Percentiles rank a stretch among this genome's conserved stretches.
These are phyloP conservation scores for Macrophya annulata DNA, from an alignment of 2,888 invertebrate species.

Conservation along the genomic window DNA sequence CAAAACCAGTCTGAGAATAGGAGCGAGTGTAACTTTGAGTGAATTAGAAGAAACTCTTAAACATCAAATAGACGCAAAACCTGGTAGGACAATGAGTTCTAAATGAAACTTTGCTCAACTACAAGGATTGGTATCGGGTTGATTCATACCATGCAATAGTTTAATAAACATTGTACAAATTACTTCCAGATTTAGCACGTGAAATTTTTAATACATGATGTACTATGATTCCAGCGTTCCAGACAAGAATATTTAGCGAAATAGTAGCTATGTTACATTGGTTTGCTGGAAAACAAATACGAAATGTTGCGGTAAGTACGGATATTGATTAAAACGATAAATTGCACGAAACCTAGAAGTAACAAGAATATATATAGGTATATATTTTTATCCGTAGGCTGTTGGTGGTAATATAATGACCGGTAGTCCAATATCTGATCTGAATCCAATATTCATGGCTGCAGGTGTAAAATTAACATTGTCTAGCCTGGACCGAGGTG, in stretches of 20 bases:
- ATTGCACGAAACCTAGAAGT: neutral
- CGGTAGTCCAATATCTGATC: constrained; percentile 97
- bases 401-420: constrained; percentile 97
- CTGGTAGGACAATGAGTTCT: constrained; percentile 73
- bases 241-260: constrained; percentile 85
- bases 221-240: constrained; percentile 78
- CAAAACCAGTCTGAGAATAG: constrained; percentile 85
- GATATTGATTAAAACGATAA: neutral
- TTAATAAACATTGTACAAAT: neutral
- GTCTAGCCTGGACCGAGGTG: constrained; percentile 81
- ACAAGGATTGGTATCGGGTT: neutral
- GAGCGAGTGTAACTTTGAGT: constrained; percentile 89
- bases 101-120: neutral
- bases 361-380: no score
- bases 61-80: constrained; percentile 80
- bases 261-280: constrained; percentile 93
- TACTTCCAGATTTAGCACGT: constrained; percentile 2
- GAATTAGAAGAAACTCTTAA: constrained; percentile 87
- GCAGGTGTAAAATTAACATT: constrained; percentile 85
- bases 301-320: constrained; percentile 90
- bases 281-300: constrained; percentile 97
- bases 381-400: constrained; percentile 80
- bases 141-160: neutral
- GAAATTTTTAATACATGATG: neutral
- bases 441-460: constrained; percentile 95